Percentiles rank a stretch among this genome's conserved stretches.
Conservation (phyloP, 2,888 invertebrate species). For the Drosophila greeni region DNA sequence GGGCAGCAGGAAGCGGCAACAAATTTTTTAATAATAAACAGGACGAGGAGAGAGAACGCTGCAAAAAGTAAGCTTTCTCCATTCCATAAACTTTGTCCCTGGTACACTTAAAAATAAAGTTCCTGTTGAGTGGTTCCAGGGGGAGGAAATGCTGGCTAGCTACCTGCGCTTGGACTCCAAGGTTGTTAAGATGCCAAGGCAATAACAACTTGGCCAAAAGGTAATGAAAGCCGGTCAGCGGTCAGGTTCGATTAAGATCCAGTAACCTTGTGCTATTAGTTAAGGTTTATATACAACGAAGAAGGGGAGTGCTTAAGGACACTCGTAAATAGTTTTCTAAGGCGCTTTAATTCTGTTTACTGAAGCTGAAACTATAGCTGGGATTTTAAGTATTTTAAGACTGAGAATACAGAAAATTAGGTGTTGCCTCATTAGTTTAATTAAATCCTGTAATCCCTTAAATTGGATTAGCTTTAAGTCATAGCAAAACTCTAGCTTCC, state of each 20-base stretch:
- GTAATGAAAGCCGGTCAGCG: constrained; percentile 28
- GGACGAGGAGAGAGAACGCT: constrained; percentile 7
- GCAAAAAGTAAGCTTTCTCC: constrained; percentile 40
- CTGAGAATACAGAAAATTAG: neutral
- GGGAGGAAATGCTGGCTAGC: neutral
- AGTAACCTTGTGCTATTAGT: constrained; percentile 1
- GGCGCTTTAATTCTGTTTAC: neutral
- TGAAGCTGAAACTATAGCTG: neutral
- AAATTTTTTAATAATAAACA: constrained; percentile 69
- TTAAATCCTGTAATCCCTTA: too few species aligned
- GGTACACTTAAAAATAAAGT: constrained; percentile 65
- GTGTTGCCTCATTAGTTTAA: neutral
- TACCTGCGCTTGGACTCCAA: neutral
- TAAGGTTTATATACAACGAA: neutral
- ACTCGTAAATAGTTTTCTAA: neutral
- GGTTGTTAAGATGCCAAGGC: constrained; percentile 23
- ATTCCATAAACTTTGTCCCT: constrained; percentile 54
- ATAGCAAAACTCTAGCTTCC: neutral
- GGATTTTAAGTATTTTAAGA: neutral
- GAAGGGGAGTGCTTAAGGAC: neutral
- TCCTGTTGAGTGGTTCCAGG: constrained; percentile 38
- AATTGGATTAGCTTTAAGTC: neutral
- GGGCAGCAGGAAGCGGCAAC: constrained; percentile 57
- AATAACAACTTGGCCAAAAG: constrained; percentile 28
- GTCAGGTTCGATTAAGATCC: constrained; percentile 10